phyloP scores from a whole-genome alignment of 2,113 vertebrate genomes.

The Semnornis frantzii region DNA sequence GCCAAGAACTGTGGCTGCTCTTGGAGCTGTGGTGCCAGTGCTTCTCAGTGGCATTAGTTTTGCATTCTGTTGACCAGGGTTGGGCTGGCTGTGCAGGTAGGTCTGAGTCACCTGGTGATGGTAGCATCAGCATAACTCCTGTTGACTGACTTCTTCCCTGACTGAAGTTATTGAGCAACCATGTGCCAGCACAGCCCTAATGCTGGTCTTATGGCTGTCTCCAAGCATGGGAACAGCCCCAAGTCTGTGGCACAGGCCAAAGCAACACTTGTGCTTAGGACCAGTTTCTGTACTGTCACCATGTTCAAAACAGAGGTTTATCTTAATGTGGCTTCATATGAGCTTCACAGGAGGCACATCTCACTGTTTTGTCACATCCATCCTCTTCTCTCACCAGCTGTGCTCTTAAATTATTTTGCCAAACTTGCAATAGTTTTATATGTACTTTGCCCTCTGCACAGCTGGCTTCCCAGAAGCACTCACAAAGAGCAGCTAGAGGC shows the following conservation, averaged over 20 bases:
- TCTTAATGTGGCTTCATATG: neutral
- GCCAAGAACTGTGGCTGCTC: neutral
- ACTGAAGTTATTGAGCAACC: neutral
- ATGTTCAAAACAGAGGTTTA: neutral
- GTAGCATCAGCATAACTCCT: neutral
- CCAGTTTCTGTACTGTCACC: neutral
- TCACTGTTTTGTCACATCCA: neutral
- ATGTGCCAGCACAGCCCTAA: neutral
- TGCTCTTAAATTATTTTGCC: neutral
- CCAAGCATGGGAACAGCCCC: accelerated
- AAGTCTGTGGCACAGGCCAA: neutral
- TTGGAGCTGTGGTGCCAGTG: accelerated
- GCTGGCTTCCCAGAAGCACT: neutral
- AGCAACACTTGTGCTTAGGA: neutral
- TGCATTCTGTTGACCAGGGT: neutral
- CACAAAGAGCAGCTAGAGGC: neutral
- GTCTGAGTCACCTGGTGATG: neutral
- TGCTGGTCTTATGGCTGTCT: neutral
- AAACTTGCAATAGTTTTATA: neutral
- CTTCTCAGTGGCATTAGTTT: neutral
- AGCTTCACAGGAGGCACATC: neutral
- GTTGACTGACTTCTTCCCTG: neutral
- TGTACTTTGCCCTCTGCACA: neutral
- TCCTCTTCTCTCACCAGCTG: neutral
- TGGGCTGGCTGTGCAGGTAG: neutral